Base-by-base conservation (phyloP, 2,797 vertebrate species). In the Notolabrus celidotus region DNA sequence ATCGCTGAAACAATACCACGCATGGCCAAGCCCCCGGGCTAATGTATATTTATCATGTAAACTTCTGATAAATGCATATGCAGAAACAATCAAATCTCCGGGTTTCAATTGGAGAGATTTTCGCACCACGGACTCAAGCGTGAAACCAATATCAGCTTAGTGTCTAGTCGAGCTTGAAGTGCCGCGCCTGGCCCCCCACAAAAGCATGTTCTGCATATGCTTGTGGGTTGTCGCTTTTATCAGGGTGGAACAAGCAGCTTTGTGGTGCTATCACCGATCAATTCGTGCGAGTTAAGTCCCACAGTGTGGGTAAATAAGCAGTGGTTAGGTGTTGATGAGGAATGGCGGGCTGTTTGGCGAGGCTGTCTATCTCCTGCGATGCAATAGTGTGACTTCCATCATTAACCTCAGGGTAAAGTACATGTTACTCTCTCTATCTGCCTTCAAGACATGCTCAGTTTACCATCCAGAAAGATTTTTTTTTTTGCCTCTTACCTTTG, bases 121-220 rank as follows among this genome's bases (percentile, higher is more conserved):
- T 62, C 27, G 83, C 78, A 63, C 89, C 83, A 86, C 45, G 78
- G 93, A 83, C 86, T 92, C 88, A 88, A 92, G 91, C 93, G 90
- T 94, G 92, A 93, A 94, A 93, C 87, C 89, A 92, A 92, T 94
- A 94, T 94, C 94, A 92, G 93, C 93, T 94, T 93, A 93, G 91
- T 86, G 91, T 89, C 92, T 91, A 92, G 91, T 93, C 90, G 80
- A 89, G 91, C 93, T 92, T 94, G 92, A 94, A 92, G 88, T 84
- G 80, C 84, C 3, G 80, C 82, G 86, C 84, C 82, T 42, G 46
- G 79, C 76, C 80, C 88, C n/a, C 77, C 85, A 90, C 46, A 47
- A 47, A 90, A 92, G 91, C 90, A 88, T 89, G 92, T 90, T 90
- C 88, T 92, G 93, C 92, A 93, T 93, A 93, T 86, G 88, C 88